Conservation (phyloP, 2,797 vertebrate genomes). For the Pygocentrus nattereri region DNA sequence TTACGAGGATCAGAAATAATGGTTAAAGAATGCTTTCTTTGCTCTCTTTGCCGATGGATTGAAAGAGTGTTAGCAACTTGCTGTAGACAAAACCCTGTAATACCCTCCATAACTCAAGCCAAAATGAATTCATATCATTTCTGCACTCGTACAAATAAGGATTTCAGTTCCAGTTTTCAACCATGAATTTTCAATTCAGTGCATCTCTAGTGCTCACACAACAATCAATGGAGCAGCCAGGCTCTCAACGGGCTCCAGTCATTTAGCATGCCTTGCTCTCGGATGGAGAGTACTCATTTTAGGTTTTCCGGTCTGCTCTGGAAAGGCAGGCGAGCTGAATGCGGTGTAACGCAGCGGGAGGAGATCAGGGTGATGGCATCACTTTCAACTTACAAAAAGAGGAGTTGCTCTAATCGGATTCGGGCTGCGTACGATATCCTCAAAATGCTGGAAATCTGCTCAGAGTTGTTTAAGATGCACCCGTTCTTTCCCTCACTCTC, state of each 20-base stretch:
- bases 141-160: no score
- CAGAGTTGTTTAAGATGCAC: slow-evolving; percentile 38
- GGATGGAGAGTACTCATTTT: slow-evolving; percentile 38
- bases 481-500: slow-evolving; percentile 7
- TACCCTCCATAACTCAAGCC: no score
- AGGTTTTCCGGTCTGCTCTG: slow-evolving; percentile 6
- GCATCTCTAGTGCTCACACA: no score
- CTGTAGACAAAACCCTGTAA: no score
- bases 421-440: slow-evolving; percentile 38
- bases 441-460: slow-evolving; percentile 49
- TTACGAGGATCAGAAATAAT: no score
- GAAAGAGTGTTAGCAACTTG: no score
- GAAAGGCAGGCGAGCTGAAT: slow-evolving; percentile 33
- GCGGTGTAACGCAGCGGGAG: slow-evolving; percentile 45
- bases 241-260: neutral
- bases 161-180: no score
- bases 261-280: slow-evolving; percentile 38
- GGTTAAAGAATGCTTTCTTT: no score
- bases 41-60: no score
- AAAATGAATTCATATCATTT: no score
- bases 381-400: slow-evolving; percentile 49
- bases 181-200: no score
- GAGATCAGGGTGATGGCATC: slow-evolving; percentile 52
- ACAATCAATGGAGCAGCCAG: neutral
- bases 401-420: slow-evolving; percentile 53